A percentile compares a stretch with the other conserved stretches of the same genome.
Evolutionary conservation across 2,888 invertebrate genomes (phyloP).

Genomic region (Agriotes lineatus): DNA sequence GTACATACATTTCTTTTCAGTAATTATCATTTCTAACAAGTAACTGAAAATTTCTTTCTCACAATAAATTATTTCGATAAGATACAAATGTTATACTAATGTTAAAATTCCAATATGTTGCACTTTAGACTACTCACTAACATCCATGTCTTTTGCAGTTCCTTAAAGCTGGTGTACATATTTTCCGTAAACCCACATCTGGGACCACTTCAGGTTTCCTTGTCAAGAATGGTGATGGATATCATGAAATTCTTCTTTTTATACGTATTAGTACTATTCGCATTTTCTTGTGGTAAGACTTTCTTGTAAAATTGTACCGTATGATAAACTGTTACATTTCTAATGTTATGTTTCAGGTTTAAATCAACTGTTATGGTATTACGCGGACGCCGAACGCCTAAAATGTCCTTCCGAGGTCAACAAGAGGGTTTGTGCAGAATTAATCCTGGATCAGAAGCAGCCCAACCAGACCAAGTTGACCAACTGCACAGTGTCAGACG

Average conservation of each 20-base stretch:
- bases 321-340: no score
- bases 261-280: constrained; percentile 91
- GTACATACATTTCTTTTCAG: no score
- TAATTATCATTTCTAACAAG: no score
- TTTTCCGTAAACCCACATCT: constrained; percentile 98
- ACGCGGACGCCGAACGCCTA: constrained; percentile 90
- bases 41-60: no score
- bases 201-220: constrained; percentile 95
- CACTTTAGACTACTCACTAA: neutral
- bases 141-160: constrained; percentile 71
- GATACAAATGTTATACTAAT: no score
- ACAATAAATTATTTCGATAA: no score
- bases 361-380: constrained; percentile 90
- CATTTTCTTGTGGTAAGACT: constrained; percentile 92
- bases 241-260: constrained; percentile 97
- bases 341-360: constrained; percentile 74
- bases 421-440: constrained; percentile 36
- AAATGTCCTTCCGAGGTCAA: constrained; percentile 73
- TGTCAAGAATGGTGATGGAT: constrained; percentile 94
- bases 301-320: neutral
- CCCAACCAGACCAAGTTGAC: constrained; percentile 53
- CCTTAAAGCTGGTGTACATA: constrained; percentile 95
- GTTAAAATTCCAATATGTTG: no score
- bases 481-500: constrained; percentile 63
- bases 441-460: constrained; percentile 36